phyloP scores from a whole-genome alignment of 1,140 invertebrate genomes.

The Ruditapes philippinarum region DNA sequence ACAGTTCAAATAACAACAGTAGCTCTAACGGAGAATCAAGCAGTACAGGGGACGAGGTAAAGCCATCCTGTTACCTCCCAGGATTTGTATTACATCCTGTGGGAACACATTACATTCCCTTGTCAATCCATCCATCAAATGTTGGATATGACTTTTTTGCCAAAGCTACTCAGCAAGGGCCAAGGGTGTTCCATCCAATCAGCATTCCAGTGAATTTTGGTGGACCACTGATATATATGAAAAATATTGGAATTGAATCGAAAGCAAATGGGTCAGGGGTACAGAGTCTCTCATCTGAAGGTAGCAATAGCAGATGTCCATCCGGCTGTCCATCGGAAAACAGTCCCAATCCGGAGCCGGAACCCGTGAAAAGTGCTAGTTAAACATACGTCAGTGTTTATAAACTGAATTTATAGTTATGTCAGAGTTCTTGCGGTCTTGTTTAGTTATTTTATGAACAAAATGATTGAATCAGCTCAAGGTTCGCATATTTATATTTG shows the following conservation, averaged over 20 bases:
- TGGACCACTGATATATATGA: constrained; percentile 76
- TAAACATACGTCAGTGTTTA: too few relatives aligned
- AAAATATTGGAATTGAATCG: constrained; percentile 17
- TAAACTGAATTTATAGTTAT: too few relatives aligned
- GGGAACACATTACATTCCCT: constrained; percentile 96
- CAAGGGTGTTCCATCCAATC: constrained; percentile 94
- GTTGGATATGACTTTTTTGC: constrained; percentile 90
- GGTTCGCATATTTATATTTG: too few relatives aligned
- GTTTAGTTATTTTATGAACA: too few relatives aligned
- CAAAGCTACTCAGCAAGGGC: constrained; percentile 86
- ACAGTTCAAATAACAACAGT: constrained; percentile 69
- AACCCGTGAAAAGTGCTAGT: not conserved
- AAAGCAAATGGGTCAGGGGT: not conserved
- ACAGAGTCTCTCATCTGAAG: constrained; percentile 1
- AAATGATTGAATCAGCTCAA: too few relatives aligned
- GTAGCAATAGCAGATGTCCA: not conserved
- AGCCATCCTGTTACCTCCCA: constrained; percentile 86
- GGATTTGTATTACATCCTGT: constrained; percentile 94
- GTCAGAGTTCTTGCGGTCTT: too few relatives aligned
- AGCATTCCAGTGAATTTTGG: constrained; percentile 83
- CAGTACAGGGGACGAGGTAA: not conserved
- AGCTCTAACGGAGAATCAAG: constrained; percentile 65
- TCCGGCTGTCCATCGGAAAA: constrained; percentile 38
- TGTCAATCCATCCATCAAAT: constrained; percentile 93
- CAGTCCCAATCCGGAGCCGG: constrained; percentile 33